phyloP scores from a whole-genome alignment of 2,888 invertebrate species.

The Caenorhabditis sp. region DNA sequence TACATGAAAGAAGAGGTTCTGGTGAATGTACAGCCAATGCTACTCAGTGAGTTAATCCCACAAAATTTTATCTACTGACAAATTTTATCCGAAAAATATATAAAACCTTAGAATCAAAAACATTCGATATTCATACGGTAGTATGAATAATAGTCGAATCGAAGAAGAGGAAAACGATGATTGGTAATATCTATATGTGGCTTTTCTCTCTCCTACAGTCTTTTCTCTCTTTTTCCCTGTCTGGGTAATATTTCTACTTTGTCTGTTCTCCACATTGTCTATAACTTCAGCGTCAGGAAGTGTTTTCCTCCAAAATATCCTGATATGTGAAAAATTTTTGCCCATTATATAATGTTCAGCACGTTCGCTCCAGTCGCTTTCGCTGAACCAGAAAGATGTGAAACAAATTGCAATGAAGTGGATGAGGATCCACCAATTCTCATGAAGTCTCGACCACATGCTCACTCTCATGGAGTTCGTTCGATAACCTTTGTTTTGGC shows the following conservation, averaged over 20 bases:
- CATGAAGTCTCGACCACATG: constrained; percentile 69
- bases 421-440: constrained; percentile 70
- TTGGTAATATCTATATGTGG: constrained; percentile 15
- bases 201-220: background rate
- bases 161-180: constrained; percentile 14
- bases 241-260: background rate
- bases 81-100: constrained; percentile 4
- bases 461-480: constrained; percentile 71
- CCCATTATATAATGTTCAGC: constrained; percentile 30
- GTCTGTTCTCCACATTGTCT: background rate
- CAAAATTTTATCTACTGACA: background rate
- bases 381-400: constrained; percentile 70
- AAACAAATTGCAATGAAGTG: constrained; percentile 64
- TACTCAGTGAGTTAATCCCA: constrained; percentile 39
- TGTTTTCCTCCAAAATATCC: no score
- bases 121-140: constrained; percentile 26
- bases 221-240: background rate
- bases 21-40: constrained; percentile 44
- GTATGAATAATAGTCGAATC: constrained; percentile 11
- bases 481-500: constrained; percentile 75
- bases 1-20: constrained; percentile 41
- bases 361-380: constrained; percentile 56
- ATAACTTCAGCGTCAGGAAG: no score
- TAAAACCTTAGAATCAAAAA: constrained; percentile 2
- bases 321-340: background rate